These are phyloP conservation scores for Protomyctophum bolini DNA, from an alignment of 2,113 vertebrate species.

Conservation along the genomic window DNA sequence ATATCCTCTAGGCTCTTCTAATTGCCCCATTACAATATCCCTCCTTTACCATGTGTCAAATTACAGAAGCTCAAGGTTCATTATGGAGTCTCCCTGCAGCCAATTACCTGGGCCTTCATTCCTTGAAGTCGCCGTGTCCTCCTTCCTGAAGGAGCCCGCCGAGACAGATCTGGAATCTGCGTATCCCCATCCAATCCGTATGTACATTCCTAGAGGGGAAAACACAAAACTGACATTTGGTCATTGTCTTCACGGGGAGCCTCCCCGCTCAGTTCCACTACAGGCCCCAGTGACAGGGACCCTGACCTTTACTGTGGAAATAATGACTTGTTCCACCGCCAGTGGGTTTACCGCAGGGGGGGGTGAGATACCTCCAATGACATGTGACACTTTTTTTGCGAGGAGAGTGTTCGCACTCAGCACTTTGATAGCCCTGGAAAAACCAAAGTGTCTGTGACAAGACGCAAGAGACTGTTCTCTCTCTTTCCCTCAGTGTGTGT, in stretches of 20 bases:
- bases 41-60: conserved; percentile 74
- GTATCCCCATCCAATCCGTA: conserved; percentile 32
- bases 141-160: conserved; percentile 40
- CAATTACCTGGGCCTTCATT: conserved; percentile 74
- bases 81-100: conserved; percentile 69
- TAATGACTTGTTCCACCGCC: conserved; percentile 77
- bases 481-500: background rate
- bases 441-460: conserved; percentile 74
- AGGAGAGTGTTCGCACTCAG: conserved; percentile 70
- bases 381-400: conserved; percentile 71
- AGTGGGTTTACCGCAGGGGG: conserved; percentile 62
- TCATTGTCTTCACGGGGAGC: conserved; percentile 58
- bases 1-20: conserved; percentile 62
- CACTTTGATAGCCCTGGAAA: conserved; percentile 70
- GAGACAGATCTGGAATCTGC: conserved; percentile 66
- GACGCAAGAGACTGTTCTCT: conserved; percentile 52
- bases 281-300: conserved; percentile 70
- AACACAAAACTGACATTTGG: conserved; percentile 74
- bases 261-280: conserved; percentile 64
- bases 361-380: conserved; percentile 68
- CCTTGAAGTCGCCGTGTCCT: conserved; percentile 47
- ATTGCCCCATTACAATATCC: conserved; percentile 77
- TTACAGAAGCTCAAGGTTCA: conserved; percentile 66
- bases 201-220: conserved; percentile 45
- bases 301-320: conserved; percentile 78